Evolutionary conservation across 2,888 invertebrate species (phyloP), one percentile per base, ranked within the genome.

Genomic region (Drosophila putrida): DNA sequence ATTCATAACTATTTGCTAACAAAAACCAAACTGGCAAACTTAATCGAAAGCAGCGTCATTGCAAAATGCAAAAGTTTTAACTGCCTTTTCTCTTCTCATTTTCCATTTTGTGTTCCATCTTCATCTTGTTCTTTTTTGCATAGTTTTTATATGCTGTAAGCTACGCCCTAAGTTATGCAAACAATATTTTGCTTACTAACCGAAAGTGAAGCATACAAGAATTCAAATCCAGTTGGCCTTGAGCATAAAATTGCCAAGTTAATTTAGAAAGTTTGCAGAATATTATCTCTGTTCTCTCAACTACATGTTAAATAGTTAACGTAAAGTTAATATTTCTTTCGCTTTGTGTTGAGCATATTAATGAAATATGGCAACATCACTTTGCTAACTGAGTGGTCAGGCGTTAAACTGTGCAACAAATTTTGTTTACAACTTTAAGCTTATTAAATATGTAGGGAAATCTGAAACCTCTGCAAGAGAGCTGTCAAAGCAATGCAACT

Each of bases 151-250:
- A 25, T 51, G 50, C 63, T 43, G 38, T 50, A 50, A 54, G 49
- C 46, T 39, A 46, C 31, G 76, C 61, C 54, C 58, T 67, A 75
- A 81, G 75, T 83, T 80, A 85, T 81, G 81, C 75, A 75, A 82
- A 81, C 72, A 71, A 65, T 73, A 74, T 73, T 74, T 64, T 47
- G 36, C 43, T 13, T 58, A 69, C 59, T 65, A 36, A 28, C 59
- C 39, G n/a, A 70, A 27, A 50, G n/a, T 28, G 9, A 65, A 63
- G 63, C 60, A 69, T 64, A 31, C 36, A 4, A 10, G 54, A 64
- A 62, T 59, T 59, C 9, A 20, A 33, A 60, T 58, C 27, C 49
- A 44, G 15, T 60, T 54, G 57, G 61, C 28, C 41, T 15, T 25
- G 20, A 8, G 35, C 46, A 47, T 15, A 31, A 66, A 54, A 49